Percentiles rank a stretch among this genome's conserved stretches.
Conservation (phyloP, 53 echinoderm and acorn worm genomes). For the Paracentrotus lividus region DNA sequence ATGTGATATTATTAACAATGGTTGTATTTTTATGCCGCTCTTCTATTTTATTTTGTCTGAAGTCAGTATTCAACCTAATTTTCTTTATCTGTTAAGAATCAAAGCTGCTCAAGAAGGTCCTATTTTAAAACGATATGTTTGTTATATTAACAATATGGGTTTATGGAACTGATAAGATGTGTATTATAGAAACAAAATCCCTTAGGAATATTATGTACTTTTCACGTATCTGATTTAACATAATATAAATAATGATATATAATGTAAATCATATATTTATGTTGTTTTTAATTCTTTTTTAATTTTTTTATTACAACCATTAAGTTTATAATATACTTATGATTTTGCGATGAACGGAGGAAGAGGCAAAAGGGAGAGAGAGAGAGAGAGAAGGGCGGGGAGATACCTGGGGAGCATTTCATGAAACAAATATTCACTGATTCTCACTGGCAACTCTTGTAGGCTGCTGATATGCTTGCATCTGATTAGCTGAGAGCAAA, state of each 20-base stretch:
- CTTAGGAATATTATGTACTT: not conserved
- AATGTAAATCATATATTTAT: too few relatives aligned
- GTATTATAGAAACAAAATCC: too few relatives aligned
- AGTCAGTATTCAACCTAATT: not conserved
- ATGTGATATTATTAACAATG: not conserved
- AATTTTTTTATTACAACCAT: too few relatives aligned
- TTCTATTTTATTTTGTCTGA: not conserved
- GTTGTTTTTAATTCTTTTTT: too few relatives aligned
- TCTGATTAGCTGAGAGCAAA: too few relatives aligned
- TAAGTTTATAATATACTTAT: too few relatives aligned
- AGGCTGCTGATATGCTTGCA: too few relatives aligned
- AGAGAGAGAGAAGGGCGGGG: not conserved
- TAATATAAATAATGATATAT: not conserved
- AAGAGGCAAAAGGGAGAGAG: not conserved
- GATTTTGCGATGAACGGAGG: too few relatives aligned
- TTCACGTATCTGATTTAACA: not conserved
- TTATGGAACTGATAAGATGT: too few relatives aligned
- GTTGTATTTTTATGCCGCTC: not conserved
- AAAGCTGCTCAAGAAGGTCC: not conserved
- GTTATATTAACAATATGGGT: too few relatives aligned
- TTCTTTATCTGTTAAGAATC: not conserved
- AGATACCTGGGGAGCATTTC: not conserved
- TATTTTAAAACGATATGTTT: not conserved
- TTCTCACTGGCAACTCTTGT: too few relatives aligned
- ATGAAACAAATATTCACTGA: too few relatives aligned